phyloP scores from a whole-genome alignment of 2,113 vertebrate genomes.

The Brachypodius melanocephalos region DNA sequence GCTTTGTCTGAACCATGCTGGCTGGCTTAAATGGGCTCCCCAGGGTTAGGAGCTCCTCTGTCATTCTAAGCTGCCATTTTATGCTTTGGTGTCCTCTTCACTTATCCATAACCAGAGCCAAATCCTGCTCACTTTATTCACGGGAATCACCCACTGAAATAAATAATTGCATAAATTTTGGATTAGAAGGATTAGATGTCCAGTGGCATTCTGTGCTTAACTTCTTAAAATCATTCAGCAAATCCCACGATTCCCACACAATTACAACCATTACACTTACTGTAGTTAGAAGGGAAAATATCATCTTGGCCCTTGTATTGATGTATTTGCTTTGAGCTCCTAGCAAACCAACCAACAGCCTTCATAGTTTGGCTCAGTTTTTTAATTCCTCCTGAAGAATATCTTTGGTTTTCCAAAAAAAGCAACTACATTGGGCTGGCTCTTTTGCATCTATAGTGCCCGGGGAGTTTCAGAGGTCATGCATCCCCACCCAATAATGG shows the following conservation, averaged over 20 bases:
- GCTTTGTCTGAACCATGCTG: conserved; percentile 26
- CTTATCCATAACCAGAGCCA: conserved; percentile 28
- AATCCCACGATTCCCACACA: background rate
- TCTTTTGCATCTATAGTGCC: fast-evolving
- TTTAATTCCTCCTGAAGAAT: background rate
- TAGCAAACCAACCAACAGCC: background rate
- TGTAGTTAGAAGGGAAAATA: background rate
- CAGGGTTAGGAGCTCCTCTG: conserved; percentile 34
- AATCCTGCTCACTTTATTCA: conserved; percentile 33
- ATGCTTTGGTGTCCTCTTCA: conserved; percentile 28
- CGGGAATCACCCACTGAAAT: conserved; percentile 14
- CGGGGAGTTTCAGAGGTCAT: background rate
- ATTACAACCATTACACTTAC: background rate
- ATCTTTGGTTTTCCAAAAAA: background rate
- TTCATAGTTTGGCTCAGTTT: background rate
- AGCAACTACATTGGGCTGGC: background rate
- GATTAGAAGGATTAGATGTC: conserved; percentile 9
- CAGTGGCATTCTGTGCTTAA: background rate
- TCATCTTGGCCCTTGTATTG: background rate
- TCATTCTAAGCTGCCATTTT: conserved; percentile 47
- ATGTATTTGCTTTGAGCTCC: background rate
- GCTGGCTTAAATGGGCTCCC: conserved; percentile 14
- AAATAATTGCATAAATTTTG: conserved; percentile 29
- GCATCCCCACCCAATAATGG: background rate
- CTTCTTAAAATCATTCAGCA: background rate